Base-by-base conservation (phyloP, 53 echinoderm and acorn worm genomes). In the Astropecten irregularis region DNA sequence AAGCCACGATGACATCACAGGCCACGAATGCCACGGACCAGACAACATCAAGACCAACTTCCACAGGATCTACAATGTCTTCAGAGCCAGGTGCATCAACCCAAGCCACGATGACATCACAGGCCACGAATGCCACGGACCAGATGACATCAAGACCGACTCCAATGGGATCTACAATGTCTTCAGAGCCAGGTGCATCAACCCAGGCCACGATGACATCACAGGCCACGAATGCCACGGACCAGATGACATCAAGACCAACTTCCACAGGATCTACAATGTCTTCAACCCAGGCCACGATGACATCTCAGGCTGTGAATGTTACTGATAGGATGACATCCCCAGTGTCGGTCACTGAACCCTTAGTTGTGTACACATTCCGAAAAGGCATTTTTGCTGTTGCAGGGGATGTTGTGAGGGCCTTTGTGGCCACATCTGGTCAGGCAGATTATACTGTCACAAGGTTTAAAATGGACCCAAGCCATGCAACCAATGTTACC, bases 1-100 rank as follows among this genome's bases (percentile, higher is more conserved):
- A n/a, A n/a, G n/a, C n/a, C n/a, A n/a, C n/a, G n/a, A n/a, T n/a
- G n/a, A n/a, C n/a, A n/a, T n/a, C n/a, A n/a, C n/a, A n/a, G n/a
- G n/a, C n/a, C n/a, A n/a, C n/a, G 76, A 58, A 76, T 21, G n/a
- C 40, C 16, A 58, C 76, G 3, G 21, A 57, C 27, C 76, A 56
- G 58, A 57, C 76, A n/a, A 40, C 40, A 7, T 27, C 40, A 44
- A 22, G 15, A 14, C 20, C 40, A 51, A 51, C 51, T 16, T 16
- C 51, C 51, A 51, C 3, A 15, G 51, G 18, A 10, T n/a, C n/a
- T n/a, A n/a, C n/a, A n/a, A n/a, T n/a, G n/a, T n/a, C n/a, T n/a
- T n/a, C n/a, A n/a, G n/a, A n/a, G n/a, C n/a, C n/a, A n/a, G n/a
- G n/a, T n/a, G n/a, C n/a, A n/a, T n/a, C n/a, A n/a, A n/a, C n/a